Conservation (phyloP, 1,140 invertebrate genomes). For the Cecropterus lyciades region DNA sequence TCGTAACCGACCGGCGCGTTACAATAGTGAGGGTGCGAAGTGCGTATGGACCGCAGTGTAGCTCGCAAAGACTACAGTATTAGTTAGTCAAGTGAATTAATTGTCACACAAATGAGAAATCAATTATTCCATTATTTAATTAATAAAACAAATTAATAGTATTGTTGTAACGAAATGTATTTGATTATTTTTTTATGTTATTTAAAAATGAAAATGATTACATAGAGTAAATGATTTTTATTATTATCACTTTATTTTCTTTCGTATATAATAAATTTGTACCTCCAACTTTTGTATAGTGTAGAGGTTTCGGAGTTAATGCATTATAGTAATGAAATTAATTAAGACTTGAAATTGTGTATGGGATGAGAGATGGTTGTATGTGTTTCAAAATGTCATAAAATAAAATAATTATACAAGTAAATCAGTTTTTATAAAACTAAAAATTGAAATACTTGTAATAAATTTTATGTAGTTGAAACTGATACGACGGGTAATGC, state of each 20-base stretch:
- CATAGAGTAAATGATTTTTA: conserved; percentile 74
- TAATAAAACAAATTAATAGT: conserved; percentile 58
- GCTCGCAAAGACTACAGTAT: conserved; percentile 14
- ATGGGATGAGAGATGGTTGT: conserved; percentile 35
- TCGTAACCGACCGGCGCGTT: conserved; percentile 39
- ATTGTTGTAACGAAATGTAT: conserved; percentile 74
- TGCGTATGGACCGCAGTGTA: conserved; percentile 37
- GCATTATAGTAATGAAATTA: conserved; percentile 56
- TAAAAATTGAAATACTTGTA: not conserved
- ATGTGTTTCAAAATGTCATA: conserved; percentile 15
- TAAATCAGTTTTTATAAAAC: not conserved
- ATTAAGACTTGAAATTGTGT: conserved; percentile 38
- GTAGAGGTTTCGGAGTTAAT: conserved; percentile 48
- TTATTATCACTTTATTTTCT: conserved; percentile 56
- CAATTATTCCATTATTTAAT: conserved; percentile 81
- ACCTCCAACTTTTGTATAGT: conserved; percentile 73
- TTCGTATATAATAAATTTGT: conserved; percentile 49
- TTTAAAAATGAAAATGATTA: conserved; percentile 74
- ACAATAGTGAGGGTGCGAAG: conserved; percentile 36
- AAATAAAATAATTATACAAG: not conserved
- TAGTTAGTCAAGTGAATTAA: conserved; percentile 65
- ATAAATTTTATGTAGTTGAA: not conserved
- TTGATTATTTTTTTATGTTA: conserved; percentile 77
- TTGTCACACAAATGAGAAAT: conserved; percentile 70
- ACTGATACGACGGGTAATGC: conserved; percentile 26